Evolutionary conservation across 2,888 invertebrate genomes (phyloP).

Genomic region (Thyatira batis): DNA sequence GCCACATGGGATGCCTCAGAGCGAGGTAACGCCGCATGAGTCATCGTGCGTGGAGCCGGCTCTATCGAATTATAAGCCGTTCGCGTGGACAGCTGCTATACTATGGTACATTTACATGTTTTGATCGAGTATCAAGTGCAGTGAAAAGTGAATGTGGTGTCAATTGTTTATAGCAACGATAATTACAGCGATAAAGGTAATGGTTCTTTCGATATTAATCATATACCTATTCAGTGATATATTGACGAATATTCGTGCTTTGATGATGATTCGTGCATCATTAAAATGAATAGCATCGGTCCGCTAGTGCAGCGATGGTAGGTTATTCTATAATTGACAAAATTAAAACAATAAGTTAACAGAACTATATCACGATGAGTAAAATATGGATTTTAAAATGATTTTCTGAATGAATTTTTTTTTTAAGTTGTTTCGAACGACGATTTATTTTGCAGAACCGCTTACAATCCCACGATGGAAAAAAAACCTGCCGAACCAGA

Average conservation of each 20-base stretch:
- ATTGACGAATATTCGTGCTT: conserved; percentile 25
- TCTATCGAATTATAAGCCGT: too few relatives aligned
- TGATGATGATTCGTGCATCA: too few relatives aligned
- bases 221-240: conserved; percentile 25
- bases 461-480: conserved; percentile 29
- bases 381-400: conserved; percentile 22
- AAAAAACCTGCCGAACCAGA: conserved; percentile 24
- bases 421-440: conserved; percentile 25
- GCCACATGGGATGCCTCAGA: too few relatives aligned
- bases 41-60: too few relatives aligned
- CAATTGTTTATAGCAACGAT: conserved; percentile 15
- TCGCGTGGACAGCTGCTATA: too few relatives aligned
- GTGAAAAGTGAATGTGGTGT: conserved; percentile 19
- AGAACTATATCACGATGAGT: conserved; percentile 21
- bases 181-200: conserved; percentile 17
- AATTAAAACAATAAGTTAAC: conserved; percentile 14
- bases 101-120: too few relatives aligned
- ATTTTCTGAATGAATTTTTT: conserved; percentile 26
- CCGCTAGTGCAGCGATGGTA: conserved; percentile 19
- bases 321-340: conserved; percentile 12
- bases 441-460: conserved; percentile 33
- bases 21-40: too few relatives aligned
- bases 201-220: conserved; percentile 25
- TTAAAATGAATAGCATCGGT: conserved; percentile 23
- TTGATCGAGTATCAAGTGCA: conserved; percentile 12